A percentile compares a stretch with the other conserved stretches of the same genome.
Conservation (phyloP, 2,113 vertebrate species). For the Hyla sarda region DNA sequence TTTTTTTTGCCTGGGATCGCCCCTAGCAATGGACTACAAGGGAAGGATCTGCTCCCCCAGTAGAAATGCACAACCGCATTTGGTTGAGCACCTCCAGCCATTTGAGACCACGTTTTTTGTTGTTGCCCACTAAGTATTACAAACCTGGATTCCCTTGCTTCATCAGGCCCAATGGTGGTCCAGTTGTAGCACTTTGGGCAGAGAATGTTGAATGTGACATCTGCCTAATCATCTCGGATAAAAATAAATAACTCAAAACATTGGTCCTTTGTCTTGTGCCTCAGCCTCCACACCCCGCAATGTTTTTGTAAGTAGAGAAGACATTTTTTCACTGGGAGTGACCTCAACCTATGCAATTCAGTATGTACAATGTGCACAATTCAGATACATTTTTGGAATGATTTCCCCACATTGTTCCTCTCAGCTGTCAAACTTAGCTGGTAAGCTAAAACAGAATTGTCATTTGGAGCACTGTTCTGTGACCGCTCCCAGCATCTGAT, state of each 20-base stretch:
- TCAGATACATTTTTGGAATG: too few relatives aligned
- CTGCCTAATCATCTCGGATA: not conserved
- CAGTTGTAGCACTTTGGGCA: too few relatives aligned
- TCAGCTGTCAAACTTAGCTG: not conserved
- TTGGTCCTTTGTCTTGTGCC: not conserved
- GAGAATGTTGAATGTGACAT: not conserved
- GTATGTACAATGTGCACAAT: not conserved
- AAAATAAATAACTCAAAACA: not conserved
- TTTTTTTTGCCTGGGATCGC: too few relatives aligned
- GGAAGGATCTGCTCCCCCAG: too few relatives aligned
- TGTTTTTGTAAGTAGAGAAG: not conserved
- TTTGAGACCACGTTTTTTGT: too few relatives aligned
- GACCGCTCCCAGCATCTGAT: not conserved
- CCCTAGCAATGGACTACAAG: too few relatives aligned
- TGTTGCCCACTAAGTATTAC: too few relatives aligned
- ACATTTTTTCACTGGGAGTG: not conserved
- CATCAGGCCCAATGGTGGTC: too few relatives aligned
- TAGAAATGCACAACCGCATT: too few relatives aligned
- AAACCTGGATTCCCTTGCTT: too few relatives aligned
- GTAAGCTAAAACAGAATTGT: not conserved
- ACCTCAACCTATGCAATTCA: not conserved
- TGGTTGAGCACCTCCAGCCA: too few relatives aligned
- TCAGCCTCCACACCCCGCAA: not conserved
- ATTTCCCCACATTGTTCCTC: not conserved
- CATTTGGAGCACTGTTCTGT: not conserved